Evolutionary conservation across 35 echinoderm and acorn worm species (phyloP).

Genomic region (Strongylocentrotus purpuratus): DNA sequence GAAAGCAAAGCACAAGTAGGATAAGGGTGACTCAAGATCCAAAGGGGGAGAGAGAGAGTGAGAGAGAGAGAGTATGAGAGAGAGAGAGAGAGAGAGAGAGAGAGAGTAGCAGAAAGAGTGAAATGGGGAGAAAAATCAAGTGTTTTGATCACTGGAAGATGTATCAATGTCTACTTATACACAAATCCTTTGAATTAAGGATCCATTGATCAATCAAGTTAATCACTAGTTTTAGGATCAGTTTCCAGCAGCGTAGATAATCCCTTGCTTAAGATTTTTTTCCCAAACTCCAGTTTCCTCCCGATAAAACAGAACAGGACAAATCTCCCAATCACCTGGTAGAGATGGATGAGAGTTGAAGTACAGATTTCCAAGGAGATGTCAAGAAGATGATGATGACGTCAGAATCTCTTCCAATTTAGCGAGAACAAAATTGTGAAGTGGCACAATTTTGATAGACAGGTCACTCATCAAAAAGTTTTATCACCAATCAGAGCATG

Average conservation of each 20-base stretch:
- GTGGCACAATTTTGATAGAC: neutral
- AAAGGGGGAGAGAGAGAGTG: no score
- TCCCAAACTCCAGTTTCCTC: neutral
- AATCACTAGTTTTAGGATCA: neutral
- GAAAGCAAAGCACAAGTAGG: neutral
- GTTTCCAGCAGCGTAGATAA: neutral
- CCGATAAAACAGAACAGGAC: neutral
- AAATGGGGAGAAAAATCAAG: neutral
- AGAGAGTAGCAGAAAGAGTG: neutral
- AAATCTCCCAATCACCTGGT: neutral
- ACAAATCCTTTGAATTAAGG: neutral
- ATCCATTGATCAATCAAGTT: neutral
- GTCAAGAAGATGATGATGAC: neutral
- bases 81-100: neutral
- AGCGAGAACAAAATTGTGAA: neutral
- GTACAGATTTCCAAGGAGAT: conserved; percentile 1
- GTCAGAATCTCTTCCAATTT: neutral
- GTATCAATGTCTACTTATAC: neutral
- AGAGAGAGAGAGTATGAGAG: neutral
- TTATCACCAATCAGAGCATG: neutral
- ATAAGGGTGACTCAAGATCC: neutral
- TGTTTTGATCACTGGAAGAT: neutral
- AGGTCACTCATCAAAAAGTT: neutral
- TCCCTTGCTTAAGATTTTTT: neutral
- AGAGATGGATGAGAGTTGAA: neutral